Evolutionary conservation across 2,113 vertebrate genomes (phyloP), one percentile per base, ranked within the genome.

Genomic region (Lanius collurio): DNA sequence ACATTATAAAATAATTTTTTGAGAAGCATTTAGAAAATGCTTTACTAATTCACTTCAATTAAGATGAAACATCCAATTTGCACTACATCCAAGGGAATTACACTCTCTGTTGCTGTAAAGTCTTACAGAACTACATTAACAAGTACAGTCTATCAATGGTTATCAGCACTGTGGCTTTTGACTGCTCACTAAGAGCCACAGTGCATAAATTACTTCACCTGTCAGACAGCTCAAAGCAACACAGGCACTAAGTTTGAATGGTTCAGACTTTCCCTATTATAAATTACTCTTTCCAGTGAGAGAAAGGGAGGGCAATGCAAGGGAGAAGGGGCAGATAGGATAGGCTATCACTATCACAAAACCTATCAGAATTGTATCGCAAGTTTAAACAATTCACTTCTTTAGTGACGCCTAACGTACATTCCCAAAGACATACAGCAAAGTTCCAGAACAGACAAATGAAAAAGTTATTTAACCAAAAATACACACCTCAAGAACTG

Each of bases 171-270:
- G 83, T 96, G 94, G 92, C 86, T 95, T 97, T 93, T 96, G 92
- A 96, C 88, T 92, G 83, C 63, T 96, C 87, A 89, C 88, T 93
- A 90, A 91, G 92, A 93, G 84, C 88, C 90, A 95, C 91, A 95
- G 92, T 67, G 59, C 71, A 93, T 95, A 88, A 94, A 96, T 94
- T 95, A 95, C 81, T 88, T 82, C 89, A 96, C 95, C 93, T 96
- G 87, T 86, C 88, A 93, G n/a, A 81, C 82, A 87, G 69, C 82
- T 94, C 91, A 97, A 87, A 95, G 83, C 83, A 94, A 95, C 42
- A 83, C 44, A 95, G 52, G 88, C 76, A 95, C 86, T 68, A 91
- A 93, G 60, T 96, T 64, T 75, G 60, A 90, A 87, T 46, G 26
- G 49, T 85, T 90, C 73, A 89, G 69, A 75, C 86, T 49, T 83